Evolutionary conservation across 2,888 invertebrate genomes (phyloP).

Genomic region (Heliconius cydno): DNA sequence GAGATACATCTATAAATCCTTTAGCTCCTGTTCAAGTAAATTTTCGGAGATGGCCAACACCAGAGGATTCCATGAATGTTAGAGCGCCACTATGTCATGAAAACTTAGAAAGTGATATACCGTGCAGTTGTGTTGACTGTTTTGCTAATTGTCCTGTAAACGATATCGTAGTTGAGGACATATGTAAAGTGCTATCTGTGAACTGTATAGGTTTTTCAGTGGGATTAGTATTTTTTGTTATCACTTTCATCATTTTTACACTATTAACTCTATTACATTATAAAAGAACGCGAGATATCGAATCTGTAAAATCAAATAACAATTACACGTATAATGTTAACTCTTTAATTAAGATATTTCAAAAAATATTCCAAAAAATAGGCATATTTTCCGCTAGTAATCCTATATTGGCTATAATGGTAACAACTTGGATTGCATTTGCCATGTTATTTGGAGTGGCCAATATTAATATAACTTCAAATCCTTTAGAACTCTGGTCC

Average conservation of each 20-base stretch:
- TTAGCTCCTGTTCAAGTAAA: conserved; percentile 86
- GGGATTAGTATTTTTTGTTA: conserved; percentile 81
- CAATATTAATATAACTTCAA: conserved; percentile 89
- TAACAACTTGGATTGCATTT: conserved; percentile 84
- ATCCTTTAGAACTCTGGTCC: conserved; percentile 98
- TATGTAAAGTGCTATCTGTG: conserved; percentile 83
- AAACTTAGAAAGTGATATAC: conserved; percentile 78
- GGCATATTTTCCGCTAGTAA: conserved; percentile 86
- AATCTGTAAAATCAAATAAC: conserved; percentile 33
- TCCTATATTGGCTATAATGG: conserved; percentile 85
- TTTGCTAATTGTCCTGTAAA: conserved; percentile 83
- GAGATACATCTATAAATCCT: conserved; percentile 77
- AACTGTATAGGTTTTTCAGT: conserved; percentile 86
- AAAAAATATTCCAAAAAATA: conserved; percentile 63
- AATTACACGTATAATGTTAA: conserved; percentile 51
- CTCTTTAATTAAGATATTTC: conserved; percentile 58
- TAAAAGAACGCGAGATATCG: conserved; percentile 42
- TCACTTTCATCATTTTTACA: conserved; percentile 66
- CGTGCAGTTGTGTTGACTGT: conserved; percentile 93
- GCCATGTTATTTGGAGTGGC: conserved; percentile 87
- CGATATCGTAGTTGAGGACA: conserved; percentile 62
- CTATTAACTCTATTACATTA: conserved; percentile 57
- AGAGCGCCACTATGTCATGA: conserved; percentile 83
- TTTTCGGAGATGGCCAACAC: conserved; percentile 74
- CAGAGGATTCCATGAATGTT: conserved; percentile 72